Evolutionary conservation across 1,140 invertebrate genomes (phyloP).

Genomic region (Drosophila equinoxialis): DNA sequence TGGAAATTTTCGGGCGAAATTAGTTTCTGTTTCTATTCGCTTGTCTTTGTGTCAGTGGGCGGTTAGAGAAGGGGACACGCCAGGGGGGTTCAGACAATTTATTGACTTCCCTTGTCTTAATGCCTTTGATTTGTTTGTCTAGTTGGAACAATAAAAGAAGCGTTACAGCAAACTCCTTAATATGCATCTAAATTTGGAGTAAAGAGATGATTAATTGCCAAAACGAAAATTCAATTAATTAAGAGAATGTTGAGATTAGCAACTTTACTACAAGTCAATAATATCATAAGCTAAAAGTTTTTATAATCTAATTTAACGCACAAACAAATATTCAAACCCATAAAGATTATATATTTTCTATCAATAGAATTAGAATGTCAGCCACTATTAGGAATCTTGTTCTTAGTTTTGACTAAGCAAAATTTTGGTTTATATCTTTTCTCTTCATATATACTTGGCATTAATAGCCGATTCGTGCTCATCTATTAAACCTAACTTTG

Average conservation of each 20-base stretch:
- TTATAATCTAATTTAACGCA: too few species aligned
- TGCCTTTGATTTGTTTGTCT: slow-evolving; percentile 23
- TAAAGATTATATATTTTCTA: too few species aligned
- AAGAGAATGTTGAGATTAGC: not conserved
- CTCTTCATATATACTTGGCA: too few species aligned
- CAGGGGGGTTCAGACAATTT: not conserved
- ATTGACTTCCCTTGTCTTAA: slow-evolving; percentile 5
- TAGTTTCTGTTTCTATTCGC: slow-evolving; percentile 3
- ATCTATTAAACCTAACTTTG: too few species aligned
- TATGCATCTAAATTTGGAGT: not conserved
- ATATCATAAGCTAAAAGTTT: too few species aligned
- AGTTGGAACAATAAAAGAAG: slow-evolving; percentile 1
- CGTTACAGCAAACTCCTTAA: not conserved
- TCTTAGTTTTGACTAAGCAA: too few species aligned
- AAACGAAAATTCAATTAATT: slow-evolving; percentile 13
- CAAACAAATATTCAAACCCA: too few species aligned
- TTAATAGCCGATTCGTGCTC: too few species aligned
- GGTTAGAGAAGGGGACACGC: not conserved
- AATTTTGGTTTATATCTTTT: too few species aligned
- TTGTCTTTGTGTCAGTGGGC: not conserved
- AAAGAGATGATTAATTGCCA: slow-evolving; percentile 4
- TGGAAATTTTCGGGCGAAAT: slow-evolving; percentile 12
- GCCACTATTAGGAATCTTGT: too few species aligned
- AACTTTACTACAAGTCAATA: too few species aligned
- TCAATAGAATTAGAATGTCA: too few species aligned